Evolutionary conservation across 2,888 invertebrate genomes (phyloP), one percentile per base, ranked within the genome.

Genomic region (Epirrhoe tristata): DNA sequence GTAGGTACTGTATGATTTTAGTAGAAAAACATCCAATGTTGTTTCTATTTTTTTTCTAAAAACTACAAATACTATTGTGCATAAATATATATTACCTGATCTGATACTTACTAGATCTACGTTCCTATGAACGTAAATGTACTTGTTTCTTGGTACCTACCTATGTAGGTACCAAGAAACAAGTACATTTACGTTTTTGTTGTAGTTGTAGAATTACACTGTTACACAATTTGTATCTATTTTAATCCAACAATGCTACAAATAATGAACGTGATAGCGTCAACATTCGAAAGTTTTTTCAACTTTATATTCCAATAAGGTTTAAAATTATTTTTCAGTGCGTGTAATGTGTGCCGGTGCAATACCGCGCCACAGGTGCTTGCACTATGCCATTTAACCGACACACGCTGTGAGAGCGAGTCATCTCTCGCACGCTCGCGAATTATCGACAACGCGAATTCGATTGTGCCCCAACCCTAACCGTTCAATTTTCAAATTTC

Each of bases 351-450:
- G 66, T 70, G 71, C 72, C 78, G 83, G 85, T 86, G 86, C 86
- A 81, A 81, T 83, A 83, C 79, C 81, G 82, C 79, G 57, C 78
- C 75, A 82, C 89, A 87, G 87, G 90, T 87, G 87, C 77, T 82
- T 77, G 77, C 77, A 79, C 72, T 36, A 52, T 81, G 90, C 86
- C 92, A 92, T 90, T 91, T 91, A 89, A 80, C 81, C 85, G 84
- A 86, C 86, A 85, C 84, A 81, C 92, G 89, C 85, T 86, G 89
- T 74, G 79, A 84, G 78, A 85, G 80, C 82, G 84, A 87, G 91
- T 85, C 87, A 82, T 77, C 78, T 82, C 82, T 82, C 82, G 80
- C 73, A 79, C 77, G 77, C 74, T 78, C 77, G 82, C 82, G 78
- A 79, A 81, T 72, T 73, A 74, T 71, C 69, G 72, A 73, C 56